Conservation (phyloP, 2,888 invertebrate genomes). For the Escarpia spicata region DNA sequence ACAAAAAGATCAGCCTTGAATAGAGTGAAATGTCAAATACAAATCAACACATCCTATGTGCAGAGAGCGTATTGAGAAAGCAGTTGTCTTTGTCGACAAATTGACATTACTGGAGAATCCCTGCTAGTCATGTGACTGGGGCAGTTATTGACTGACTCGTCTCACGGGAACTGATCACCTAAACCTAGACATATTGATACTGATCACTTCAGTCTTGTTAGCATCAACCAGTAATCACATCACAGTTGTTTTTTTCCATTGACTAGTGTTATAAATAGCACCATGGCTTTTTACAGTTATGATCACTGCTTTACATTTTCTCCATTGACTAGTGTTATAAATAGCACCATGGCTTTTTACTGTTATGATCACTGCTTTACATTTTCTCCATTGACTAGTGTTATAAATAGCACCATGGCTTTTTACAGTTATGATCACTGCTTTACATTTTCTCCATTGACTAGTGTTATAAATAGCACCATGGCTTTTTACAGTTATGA, state of each 20-base stretch:
- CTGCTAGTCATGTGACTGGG: background rate
- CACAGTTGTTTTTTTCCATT: background rate
- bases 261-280: background rate
- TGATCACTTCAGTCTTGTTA: background rate
- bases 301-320: background rate
- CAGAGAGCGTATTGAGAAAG: background rate
- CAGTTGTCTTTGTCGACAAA: background rate
- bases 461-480: background rate
- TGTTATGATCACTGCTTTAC: too few species aligned
- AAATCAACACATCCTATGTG: background rate
- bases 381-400: background rate
- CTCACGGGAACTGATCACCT: background rate
- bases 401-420: background rate
- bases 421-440: too few species aligned
- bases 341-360: background rate
- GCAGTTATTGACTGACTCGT: background rate
- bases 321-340: background rate
- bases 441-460: background rate
- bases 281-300: background rate
- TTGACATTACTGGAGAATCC: background rate
- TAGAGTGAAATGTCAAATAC: background rate
- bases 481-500: too few species aligned
- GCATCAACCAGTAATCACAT: background rate
- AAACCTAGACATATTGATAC: background rate
- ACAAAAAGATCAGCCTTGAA: background rate